A percentile compares a stretch with the other conserved stretches of the same genome.
Conservation (phyloP, 2,888 invertebrate species). For the Auanema sp. region DNA sequence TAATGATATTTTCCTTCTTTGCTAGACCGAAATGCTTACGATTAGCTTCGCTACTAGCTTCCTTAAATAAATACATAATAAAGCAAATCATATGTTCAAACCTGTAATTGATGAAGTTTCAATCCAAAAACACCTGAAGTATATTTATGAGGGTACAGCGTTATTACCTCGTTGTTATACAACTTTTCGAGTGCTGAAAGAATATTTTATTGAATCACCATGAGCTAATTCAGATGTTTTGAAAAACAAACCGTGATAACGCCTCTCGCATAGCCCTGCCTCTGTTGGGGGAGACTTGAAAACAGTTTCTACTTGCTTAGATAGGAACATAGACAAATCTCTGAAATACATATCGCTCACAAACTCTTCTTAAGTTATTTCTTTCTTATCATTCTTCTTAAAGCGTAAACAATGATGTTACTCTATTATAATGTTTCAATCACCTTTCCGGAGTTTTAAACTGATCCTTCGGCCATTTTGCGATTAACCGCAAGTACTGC, state of each 20-base stretch:
- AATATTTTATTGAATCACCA: not conserved
- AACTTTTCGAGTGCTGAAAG: constrained; percentile 49
- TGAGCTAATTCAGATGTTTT: not conserved
- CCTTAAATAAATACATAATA: constrained; percentile 10
- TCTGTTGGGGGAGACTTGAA: constrained; percentile 4
- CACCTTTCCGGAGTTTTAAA: constrained; percentile 40
- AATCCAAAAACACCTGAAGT: constrained; percentile 53
- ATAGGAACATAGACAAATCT: constrained; percentile 32
- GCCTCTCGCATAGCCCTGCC: constrained; percentile 24
- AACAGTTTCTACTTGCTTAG: constrained; percentile 33
- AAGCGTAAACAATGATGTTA: no score
- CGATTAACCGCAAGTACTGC: constrained; percentile 48
- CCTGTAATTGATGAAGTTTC: constrained; percentile 35
- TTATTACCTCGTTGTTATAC: constrained; percentile 41
- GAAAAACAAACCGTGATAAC: constrained; percentile 24
- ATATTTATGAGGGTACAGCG: constrained; percentile 48
- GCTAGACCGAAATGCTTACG: constrained; percentile 38
- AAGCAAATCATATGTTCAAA: not conserved
- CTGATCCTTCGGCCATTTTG: constrained; percentile 55
- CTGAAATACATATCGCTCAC: constrained; percentile 17
- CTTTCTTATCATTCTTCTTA: no score
- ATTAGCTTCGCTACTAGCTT: constrained; percentile 34
- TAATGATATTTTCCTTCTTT: constrained; percentile 27
- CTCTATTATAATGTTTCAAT: not conserved
- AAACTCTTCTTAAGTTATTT: no score